Base-by-base conservation (phyloP, 2,113 vertebrate species). In the Ciconia stormi region DNA sequence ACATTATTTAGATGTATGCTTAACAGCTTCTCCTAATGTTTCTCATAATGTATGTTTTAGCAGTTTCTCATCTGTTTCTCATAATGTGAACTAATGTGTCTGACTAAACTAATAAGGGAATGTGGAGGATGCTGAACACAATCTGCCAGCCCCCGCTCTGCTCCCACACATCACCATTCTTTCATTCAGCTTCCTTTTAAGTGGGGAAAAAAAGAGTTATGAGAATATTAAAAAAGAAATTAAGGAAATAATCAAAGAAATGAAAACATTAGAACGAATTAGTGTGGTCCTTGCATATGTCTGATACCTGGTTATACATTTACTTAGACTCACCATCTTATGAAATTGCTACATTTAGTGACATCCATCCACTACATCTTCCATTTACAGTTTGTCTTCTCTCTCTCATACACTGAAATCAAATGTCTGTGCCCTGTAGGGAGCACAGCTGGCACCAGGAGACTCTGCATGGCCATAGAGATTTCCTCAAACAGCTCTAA, bases 1-100 rank as follows among this genome's bases (percentile, higher is more conserved):
- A 74, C 77, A 82, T 91, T 96, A 91, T 90, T 96, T 94, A 97
- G 81, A 96, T 94, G 69, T 84, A 71, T 84, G 73, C 56, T 92
- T 91, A 95, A 77, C 87, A 87, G 89, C 78, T 95, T 87, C 80
- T 94, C 56, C 80, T 93, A 91, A 86, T 95, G 92, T 91, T 95
- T 95, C 89, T 92, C 69, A 69, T 96, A 84, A 97, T 92, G 79
- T 90, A 69, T 85, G 61, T 87, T 96, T 93, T 89, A 91, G 89
- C 77, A 92, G 77, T 91, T 96, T 95, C 90, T 97, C 92, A 92
- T 97, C 92, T 97, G 95, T 93, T 97, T 96, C 96, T 95, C 91
- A 92, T 97, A 95, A 97, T 95, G 65, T 76, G 80, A 91, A 84
- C 82, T 95, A 91, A 97, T 90, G 83, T 72, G 73, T 91, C 95